phyloP scores from a whole-genome alignment of 1,140 invertebrate genomes.

The Littorina saxatilis region DNA sequence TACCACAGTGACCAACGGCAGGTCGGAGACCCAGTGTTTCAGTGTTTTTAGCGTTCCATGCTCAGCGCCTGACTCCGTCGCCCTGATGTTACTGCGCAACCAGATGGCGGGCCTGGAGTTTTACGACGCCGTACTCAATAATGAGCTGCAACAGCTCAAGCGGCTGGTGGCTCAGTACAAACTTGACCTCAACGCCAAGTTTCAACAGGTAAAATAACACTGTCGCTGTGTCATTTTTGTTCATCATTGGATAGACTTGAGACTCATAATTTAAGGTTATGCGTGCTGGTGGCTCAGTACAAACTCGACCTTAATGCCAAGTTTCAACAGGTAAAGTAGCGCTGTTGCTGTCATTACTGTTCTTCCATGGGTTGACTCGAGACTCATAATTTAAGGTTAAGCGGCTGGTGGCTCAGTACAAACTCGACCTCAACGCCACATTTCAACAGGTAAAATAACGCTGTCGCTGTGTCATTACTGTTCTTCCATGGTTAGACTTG shows the following conservation, averaged over 20 bases:
- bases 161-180: conserved; percentile 72
- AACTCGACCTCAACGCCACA: conserved; percentile 74
- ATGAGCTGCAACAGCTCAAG: conserved; percentile 71
- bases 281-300: conserved; percentile 72
- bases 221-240: too few species aligned
- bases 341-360: too few species aligned
- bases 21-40: conserved; percentile 20
- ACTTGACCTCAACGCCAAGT: conserved; percentile 74
- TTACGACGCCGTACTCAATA: conserved; percentile 75
- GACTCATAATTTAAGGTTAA: too few species aligned
- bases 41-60: conserved; percentile 13
- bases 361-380: too few species aligned
- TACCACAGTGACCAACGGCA: conserved; percentile 4
- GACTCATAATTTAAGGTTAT: too few species aligned
- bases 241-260: too few species aligned
- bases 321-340: conserved; percentile 74
- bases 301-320: conserved; percentile 74
- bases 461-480: too few species aligned
- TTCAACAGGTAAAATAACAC: conserved; percentile 73
- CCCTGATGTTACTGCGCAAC: conserved; percentile 40
- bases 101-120: conserved; percentile 74
- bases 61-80: not conserved
- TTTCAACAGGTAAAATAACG: conserved; percentile 73
- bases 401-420: conserved; percentile 71
- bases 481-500: too few species aligned